Base-by-base conservation (phyloP, 2,113 vertebrate species). In the Plestiodon gilberti region DNA sequence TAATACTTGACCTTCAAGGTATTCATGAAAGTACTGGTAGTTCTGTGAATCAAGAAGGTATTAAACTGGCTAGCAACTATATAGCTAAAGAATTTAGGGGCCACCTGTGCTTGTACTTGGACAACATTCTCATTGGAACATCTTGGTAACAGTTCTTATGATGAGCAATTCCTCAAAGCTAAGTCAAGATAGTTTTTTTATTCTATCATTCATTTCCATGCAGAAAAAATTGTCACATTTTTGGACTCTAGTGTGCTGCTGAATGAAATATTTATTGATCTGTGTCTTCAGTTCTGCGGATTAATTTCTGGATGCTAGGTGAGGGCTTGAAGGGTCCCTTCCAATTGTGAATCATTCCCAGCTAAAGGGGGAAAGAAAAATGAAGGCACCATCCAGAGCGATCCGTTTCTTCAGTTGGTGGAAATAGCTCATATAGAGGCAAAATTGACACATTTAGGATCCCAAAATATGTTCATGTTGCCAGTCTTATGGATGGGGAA, bases 231-330 rank as follows among this genome's bases (percentile, higher is more conserved):
- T 88, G 30, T 84, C 40, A 48, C 7, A 8, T 70, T 48, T 90
- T 40, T 30, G 81, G 8, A 69, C 4, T 83, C 20, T 65, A 61
- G 0, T 70, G 0, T 83, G 1, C 57, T 59, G 30, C 17, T 64
- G 13, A 69, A 85, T 11, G 0, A 78, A 69, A 0, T 83, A 55
- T 80, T 13, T 3, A 0, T 67, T n/a, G 22, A 4, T 69, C 73
- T 78, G 81, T 6, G 10, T 80, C 86, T 89, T 2, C 40, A 83
- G 6, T 59, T 25, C 38, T 52, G 30, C 43, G 3, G 55, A 18
- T 65, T 88, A 88, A 70, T 18, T 82, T 84, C 38, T 3, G 59
- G 71, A 64, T 52, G 5, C 17, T 76, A 75, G 57, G 71, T 70
- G 59, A 64, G 69, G 71, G 25, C 57, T 84, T 75, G 25, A 84